phyloP scores from a whole-genome alignment of 1,140 invertebrate species.

The Ceratina calcarata region DNA sequence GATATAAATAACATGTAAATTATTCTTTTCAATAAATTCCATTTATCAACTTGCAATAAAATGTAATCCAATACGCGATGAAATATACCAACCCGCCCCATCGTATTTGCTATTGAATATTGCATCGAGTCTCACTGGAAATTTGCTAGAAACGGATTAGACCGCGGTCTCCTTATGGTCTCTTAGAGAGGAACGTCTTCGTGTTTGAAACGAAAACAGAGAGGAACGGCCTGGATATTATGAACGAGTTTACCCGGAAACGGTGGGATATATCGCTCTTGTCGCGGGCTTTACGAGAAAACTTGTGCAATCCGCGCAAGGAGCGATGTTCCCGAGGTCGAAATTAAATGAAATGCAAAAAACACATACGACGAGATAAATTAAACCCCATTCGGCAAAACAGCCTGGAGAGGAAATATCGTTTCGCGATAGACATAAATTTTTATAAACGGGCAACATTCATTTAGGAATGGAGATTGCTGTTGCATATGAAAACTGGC shows the following conservation, averaged over 20 bases:
- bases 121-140: conserved; percentile 13
- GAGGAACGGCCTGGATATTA: conserved; percentile 12
- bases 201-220: conserved; percentile 25
- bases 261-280: conserved; percentile 1
- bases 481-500: no score
- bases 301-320: conserved; percentile 11
- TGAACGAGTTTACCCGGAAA: conserved; percentile 26
- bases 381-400: neutral
- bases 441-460: no score
- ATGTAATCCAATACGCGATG: conserved; percentile 1
- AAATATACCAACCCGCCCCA: neutral
- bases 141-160: conserved; percentile 28
- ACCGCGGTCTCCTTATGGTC: neutral
- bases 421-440: no score
- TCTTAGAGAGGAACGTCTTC: conserved; percentile 4
- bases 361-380: neutral
- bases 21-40: neutral
- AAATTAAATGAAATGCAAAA: conserved; percentile 28
- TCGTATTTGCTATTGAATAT: conserved; percentile 10
- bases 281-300: conserved; percentile 19
- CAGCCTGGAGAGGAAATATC: neutral
- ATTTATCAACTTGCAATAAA: neutral
- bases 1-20: no score
- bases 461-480: no score
- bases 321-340: conserved; percentile 4